Conservation (phyloP, 2,888 invertebrate species). For the Agriotes lineatus region DNA sequence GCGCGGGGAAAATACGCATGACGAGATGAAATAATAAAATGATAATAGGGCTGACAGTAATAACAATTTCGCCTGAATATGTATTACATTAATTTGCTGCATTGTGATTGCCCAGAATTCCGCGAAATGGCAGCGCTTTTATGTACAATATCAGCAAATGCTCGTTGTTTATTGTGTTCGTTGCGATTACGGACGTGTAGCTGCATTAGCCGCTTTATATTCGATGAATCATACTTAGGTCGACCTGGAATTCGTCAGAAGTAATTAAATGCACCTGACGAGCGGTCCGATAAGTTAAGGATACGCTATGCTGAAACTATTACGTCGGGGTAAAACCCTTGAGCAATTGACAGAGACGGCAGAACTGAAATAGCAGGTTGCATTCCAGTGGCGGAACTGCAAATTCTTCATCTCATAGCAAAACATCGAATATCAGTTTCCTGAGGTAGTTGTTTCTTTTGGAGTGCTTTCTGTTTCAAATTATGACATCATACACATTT, state of each 20-base stretch:
- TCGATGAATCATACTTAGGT: background rate
- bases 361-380: conserved; percentile 24
- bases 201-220: background rate
- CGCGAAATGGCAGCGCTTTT: conserved; percentile 22
- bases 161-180: background rate
- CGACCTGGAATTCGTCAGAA: conserved; percentile 18
- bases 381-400: conserved; percentile 4
- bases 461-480: too few relatives aligned
- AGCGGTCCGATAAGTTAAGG: too few relatives aligned
- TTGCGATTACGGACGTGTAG: background rate
- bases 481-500: too few relatives aligned
- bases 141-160: background rate
- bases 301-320: background rate
- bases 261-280: conserved; percentile 38
- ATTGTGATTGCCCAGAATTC: conserved; percentile 31
- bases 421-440: too few relatives aligned
- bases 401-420: too few relatives aligned
- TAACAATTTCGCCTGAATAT: conserved; percentile 30
- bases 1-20: conserved; percentile 17
- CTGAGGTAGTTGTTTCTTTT: too few relatives aligned
- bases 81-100: conserved; percentile 34
- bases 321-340: conserved; percentile 43
- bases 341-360: conserved; percentile 28
- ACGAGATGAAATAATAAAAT: conserved; percentile 31
- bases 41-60: conserved; percentile 8